phyloP scores from a whole-genome alignment of 2,113 vertebrate species.

The Nothocercus nigrocapillus region DNA sequence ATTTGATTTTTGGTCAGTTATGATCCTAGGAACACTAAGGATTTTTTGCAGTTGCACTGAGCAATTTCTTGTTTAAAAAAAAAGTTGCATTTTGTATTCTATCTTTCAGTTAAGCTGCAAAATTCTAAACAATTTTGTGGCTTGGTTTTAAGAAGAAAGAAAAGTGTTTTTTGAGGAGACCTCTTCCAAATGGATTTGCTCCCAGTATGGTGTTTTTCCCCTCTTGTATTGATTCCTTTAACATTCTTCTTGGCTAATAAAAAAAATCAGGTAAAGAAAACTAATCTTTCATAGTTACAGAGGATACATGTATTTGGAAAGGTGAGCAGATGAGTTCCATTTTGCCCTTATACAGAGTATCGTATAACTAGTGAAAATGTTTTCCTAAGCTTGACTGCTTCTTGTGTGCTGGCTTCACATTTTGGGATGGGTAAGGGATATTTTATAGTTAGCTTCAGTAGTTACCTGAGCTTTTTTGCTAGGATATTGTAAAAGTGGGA shows the following conservation, averaged over 20 bases:
- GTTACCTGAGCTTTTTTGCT: constrained; percentile 66
- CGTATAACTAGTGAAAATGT: constrained; percentile 45
- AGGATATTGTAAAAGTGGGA: constrained; percentile 35
- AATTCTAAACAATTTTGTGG: constrained; percentile 9
- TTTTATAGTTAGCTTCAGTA: constrained; percentile 55
- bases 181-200: constrained; percentile 35
- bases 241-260: constrained; percentile 2
- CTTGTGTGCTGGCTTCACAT: constrained; percentile 49
- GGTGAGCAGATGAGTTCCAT: constrained; percentile 59
- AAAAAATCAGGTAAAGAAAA: not conserved
- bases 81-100: not conserved
- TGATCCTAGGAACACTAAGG: not conserved
- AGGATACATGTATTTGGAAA: constrained; percentile 8
- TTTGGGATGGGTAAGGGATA: constrained; percentile 38
- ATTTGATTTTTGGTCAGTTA: not conserved
- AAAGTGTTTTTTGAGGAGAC: not conserved
- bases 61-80: not conserved
- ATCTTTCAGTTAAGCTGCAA: constrained; percentile 20
- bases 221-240: constrained; percentile 7
- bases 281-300: constrained; percentile 13
- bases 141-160: not conserved
- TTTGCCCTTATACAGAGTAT: constrained; percentile 42
- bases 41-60: constrained; percentile 3
- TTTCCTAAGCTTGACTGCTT: constrained; percentile 48
- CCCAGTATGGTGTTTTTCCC: constrained; percentile 3